Evolutionary conservation across 2,888 invertebrate species (phyloP), one percentile per base, ranked within the genome.

Genomic region (Proisotoma minuta): DNA sequence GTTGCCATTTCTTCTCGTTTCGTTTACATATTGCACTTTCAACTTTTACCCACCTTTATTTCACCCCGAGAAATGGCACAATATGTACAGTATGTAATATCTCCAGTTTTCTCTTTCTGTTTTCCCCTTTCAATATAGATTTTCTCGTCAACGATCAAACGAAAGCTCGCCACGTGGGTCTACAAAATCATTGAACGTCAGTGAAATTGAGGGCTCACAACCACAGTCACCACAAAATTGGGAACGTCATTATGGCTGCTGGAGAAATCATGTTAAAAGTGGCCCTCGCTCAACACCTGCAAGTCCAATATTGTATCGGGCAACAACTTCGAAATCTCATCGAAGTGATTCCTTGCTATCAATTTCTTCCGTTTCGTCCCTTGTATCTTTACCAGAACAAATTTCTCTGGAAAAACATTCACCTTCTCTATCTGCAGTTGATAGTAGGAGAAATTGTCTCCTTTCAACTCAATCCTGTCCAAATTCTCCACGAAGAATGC

Each of bases 181-280:
- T 51, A 67, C 62, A 18, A 64, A 64, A 53, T 67, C 67, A 15
- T 57, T 67, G 18, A 62, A 67, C 52, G 60, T 62, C 3, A 59
- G 53, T 10, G 29, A 57, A n/a, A 24, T 24, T 15, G 43, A 47
- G 18, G 39, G 20, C 20, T 61, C 63, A 5, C 62, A 62, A 26
- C 58, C 57, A 24, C 57, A 59, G 4, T 67, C 67, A 18, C 64
- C 62, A 4, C 54, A 51, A 27, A 67, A 57, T 49, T 73, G 71
- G 71, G 71, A 73, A 56, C 49, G 73, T 15, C 73, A 73, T 57
- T 73, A 73, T 48, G 73, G 73, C 8, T 73, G 73, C 52, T 73
- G 73, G 73, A 69, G 64, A 62, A 71, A 68, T 63, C 73, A 73
- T 49, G 61, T 71, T 49, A 60, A 65, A 56, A 63, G 68, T 40